These are phyloP conservation scores for Amblyopsis hoosieri DNA, from an alignment of 2,797 vertebrate genomes.

Conservation along the genomic window DNA sequence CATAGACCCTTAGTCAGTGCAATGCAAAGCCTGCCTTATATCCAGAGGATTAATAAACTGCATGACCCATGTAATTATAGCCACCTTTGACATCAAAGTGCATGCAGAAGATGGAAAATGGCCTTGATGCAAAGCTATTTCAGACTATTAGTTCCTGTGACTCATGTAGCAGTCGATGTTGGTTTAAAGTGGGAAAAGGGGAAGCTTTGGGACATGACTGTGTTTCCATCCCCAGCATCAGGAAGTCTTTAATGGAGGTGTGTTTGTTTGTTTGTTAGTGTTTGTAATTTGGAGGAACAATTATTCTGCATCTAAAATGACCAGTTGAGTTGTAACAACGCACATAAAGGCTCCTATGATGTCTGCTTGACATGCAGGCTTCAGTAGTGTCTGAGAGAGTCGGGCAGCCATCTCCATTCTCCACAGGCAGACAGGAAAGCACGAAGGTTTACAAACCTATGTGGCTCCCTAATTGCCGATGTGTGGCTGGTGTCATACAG, in stretches of 20 bases:
- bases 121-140: conserved; percentile 52
- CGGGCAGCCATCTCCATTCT: conserved; percentile 58
- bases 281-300: conserved; percentile 15
- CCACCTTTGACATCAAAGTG: neutral
- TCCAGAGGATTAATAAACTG: conserved; percentile 34
- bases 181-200: conserved; percentile 54
- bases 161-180: conserved; percentile 58
- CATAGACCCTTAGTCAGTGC: conserved; percentile 21
- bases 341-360: conserved; percentile 58
- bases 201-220: conserved; percentile 3
- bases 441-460: conserved; percentile 53
- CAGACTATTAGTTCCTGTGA: conserved; percentile 44
- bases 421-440: conserved; percentile 56
- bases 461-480: conserved; percentile 64
- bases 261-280: conserved; percentile 27
- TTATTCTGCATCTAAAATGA: conserved; percentile 22
- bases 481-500: conserved; percentile 47
- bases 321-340: conserved; percentile 30
- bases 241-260: conserved; percentile 10
- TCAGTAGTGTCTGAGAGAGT: conserved; percentile 71
- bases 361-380: conserved; percentile 53
- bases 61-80: conserved; percentile 15
- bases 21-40: conserved; percentile 11
- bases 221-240: conserved; percentile 37
- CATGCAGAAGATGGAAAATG: conserved; percentile 41